phyloP scores from a whole-genome alignment of 2,113 vertebrate species.

The Xiphophorus hellerii region DNA sequence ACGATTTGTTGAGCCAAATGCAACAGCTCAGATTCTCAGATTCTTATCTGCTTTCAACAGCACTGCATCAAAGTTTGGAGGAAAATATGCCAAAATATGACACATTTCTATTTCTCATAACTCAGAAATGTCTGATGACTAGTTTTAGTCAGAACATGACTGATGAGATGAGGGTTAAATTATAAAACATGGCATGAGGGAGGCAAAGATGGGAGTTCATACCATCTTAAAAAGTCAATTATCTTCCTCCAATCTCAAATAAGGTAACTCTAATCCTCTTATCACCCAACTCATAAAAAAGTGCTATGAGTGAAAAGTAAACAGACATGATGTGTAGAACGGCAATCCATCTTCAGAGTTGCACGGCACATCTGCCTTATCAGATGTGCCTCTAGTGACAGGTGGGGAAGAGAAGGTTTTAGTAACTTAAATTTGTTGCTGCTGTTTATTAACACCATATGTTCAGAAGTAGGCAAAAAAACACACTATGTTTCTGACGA shows the following conservation, averaged over 20 bases:
- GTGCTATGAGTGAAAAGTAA: slow-evolving; percentile 15
- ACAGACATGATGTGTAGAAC: slow-evolving; percentile 19
- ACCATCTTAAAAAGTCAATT: slow-evolving; percentile 41
- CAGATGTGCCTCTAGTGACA: slow-evolving; percentile 46
- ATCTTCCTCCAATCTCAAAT: slow-evolving; percentile 31
- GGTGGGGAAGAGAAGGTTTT: slow-evolving; percentile 10
- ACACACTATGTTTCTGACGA: slow-evolving; percentile 31
- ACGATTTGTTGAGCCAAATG: slow-evolving; percentile 63
- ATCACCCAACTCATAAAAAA: slow-evolving; percentile 39
- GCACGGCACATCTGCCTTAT: slow-evolving; percentile 46
- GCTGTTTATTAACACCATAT: slow-evolving; percentile 26
- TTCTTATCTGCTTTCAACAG: slow-evolving; percentile 47
- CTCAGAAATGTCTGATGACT: background rate
- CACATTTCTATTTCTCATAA: background rate
- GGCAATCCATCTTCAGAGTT: slow-evolving; percentile 16
- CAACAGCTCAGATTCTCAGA: slow-evolving; percentile 28
- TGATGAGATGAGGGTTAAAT: background rate
- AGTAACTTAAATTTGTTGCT: slow-evolving; percentile 12
- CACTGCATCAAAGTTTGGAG: background rate
- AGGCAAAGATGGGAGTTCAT: slow-evolving; percentile 16
- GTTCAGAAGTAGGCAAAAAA: slow-evolving; percentile 13
- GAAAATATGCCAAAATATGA: slow-evolving; percentile 4
- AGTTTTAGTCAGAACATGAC: slow-evolving; percentile 9
- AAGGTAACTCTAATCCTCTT: slow-evolving; percentile 48
- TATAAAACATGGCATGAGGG: slow-evolving; percentile 1